Conservation (phyloP, 2,888 invertebrate genomes). For the Cheilosia soror region DNA sequence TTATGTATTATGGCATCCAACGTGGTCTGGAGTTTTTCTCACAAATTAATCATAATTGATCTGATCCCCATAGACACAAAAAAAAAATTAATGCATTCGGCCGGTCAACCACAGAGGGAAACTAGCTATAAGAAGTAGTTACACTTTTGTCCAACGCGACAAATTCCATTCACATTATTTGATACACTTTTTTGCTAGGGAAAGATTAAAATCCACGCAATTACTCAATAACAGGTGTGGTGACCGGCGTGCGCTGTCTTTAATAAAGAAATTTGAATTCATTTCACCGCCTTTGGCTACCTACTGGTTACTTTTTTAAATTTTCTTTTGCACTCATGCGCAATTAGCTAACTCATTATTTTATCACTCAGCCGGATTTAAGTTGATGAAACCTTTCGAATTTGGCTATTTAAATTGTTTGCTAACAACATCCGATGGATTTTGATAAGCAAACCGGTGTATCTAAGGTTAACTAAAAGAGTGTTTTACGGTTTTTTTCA, state of each 20-base stretch:
- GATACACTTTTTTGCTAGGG: background rate
- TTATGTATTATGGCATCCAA: no score
- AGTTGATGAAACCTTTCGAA: slow-evolving; percentile 50
- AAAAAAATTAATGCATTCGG: no score
- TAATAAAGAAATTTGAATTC: slow-evolving; percentile 31
- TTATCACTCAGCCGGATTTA: slow-evolving; percentile 32
- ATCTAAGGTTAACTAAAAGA: slow-evolving; percentile 8
- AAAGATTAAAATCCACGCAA: slow-evolving; percentile 34
- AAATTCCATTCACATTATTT: slow-evolving; percentile 40
- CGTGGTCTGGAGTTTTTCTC: background rate
- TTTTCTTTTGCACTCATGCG: slow-evolving; percentile 1
- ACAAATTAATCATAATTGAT: background rate
- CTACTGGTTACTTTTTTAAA: slow-evolving; percentile 26
- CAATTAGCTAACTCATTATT: slow-evolving; percentile 28
- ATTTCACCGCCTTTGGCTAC: slow-evolving; percentile 37
- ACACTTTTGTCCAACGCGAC: background rate
- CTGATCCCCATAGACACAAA: background rate
- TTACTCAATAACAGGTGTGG: slow-evolving; percentile 41
- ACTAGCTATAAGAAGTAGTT: background rate
- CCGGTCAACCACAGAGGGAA: background rate
- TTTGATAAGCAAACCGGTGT: slow-evolving; percentile 28
- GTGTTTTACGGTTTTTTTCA: no score
- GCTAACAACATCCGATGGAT: slow-evolving; percentile 11
- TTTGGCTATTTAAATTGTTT: slow-evolving; percentile 27
- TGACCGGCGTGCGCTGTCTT: slow-evolving; percentile 13